Conservation (phyloP, 2,888 invertebrate genomes). For the Coremacera marginata region DNA sequence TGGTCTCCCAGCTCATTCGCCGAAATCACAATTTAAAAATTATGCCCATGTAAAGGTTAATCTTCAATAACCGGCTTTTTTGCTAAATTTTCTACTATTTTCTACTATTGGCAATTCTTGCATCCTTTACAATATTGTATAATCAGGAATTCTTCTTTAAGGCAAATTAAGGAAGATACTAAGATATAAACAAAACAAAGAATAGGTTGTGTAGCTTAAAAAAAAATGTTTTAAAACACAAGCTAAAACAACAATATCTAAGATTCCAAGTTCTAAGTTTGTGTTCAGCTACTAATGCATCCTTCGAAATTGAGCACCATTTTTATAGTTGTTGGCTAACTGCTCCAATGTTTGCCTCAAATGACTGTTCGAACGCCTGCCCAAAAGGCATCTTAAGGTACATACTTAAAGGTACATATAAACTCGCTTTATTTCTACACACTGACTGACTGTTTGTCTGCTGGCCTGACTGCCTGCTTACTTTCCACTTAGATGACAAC, state of each 20-base stretch:
- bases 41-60: too few relatives aligned
- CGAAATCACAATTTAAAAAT: too few relatives aligned
- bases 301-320: not conserved
- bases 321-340: not conserved
- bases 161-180: too few relatives aligned
- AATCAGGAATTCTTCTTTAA: too few relatives aligned
- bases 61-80: too few relatives aligned
- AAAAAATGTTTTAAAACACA: too few relatives aligned
- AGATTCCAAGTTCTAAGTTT: not conserved
- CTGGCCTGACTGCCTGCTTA: not conserved
- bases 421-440: not conserved
- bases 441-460: not conserved
- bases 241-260: not conserved
- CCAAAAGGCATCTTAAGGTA: not conserved
- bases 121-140: too few relatives aligned
- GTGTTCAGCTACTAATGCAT: not conserved
- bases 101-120: too few relatives aligned
- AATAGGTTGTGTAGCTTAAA: too few relatives aligned
- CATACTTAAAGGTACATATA: not conserved
- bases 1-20: too few relatives aligned
- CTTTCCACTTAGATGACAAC: conserved; percentile 16
- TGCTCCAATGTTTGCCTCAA: not conserved
- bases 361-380: not conserved
- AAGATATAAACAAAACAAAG: too few relatives aligned
- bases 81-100: too few relatives aligned